Evolutionary conservation across 2,888 invertebrate species (phyloP), one percentile per base, ranked within the genome.

Genomic region (Phengaris arion): DNA sequence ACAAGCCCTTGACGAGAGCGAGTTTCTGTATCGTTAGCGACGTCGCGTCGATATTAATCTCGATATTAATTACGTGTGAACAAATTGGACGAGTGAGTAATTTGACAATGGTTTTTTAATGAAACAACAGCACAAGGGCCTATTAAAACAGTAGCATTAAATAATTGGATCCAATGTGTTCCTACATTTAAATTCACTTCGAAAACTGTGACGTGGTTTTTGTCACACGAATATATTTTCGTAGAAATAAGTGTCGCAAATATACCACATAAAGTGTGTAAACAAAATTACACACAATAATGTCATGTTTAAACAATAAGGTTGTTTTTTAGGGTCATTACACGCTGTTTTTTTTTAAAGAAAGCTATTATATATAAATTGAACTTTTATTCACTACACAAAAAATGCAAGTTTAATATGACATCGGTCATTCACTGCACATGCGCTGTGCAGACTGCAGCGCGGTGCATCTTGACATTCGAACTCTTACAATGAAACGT

Each of bases 1-100:
- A 64, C 64, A 64, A 12, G 13, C 12, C 22, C 64, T 89, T 92
- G 91, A 92, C 92, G 90, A 91, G 87, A 87, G 89, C 84, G 89
- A 90, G 90, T 89, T 88, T 92, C 91, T 89, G 89, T 90, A 89
- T 91, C 91, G 89, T 91, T 90, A 88, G 87, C 87, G 89, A 85
- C 87, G 85, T 87, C 86, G 89, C 87, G 85, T 87, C 86, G 89
- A 88, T 89, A 92, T 92, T 91, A 91, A 92, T 92, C 89, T 90
- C 86, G 87, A 87, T 90, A 90, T 90, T 91, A 90, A 90, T 87
- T 88, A 88, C 86, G 88, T 87, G 89, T 88, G 84, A 91, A 90
- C 88, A 90, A 89, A 89, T 86, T 86, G 88, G 86, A 89, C 85
- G 85, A 84, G 84, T 85, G 85, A 84, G 86, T 85, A 85, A 85